A percentile compares a stretch with the other conserved stretches of the same genome.
Conservation (phyloP, 2,113 vertebrate species). For the Ceyx melanurus region DNA sequence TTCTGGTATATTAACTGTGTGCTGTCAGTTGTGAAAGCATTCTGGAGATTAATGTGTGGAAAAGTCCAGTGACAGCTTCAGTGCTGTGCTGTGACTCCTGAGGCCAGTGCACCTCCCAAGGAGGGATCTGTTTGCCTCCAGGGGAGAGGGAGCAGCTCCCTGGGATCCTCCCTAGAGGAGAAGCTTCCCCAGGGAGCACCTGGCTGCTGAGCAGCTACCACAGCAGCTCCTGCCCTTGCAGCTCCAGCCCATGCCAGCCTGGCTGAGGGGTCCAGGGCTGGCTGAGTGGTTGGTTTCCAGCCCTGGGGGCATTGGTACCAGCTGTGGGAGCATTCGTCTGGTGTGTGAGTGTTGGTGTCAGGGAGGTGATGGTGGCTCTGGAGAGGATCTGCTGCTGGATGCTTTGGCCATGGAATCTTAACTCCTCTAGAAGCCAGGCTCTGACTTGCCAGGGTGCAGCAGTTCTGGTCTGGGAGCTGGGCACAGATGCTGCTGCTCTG, state of each 20-base stretch:
- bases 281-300: neutral
- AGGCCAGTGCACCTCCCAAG: neutral
- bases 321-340: neutral
- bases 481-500: neutral
- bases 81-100: neutral
- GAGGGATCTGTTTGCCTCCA: neutral
- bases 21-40: neutral
- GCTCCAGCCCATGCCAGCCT: neutral
- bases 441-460: neutral
- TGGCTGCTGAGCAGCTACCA: neutral
- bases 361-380: neutral
- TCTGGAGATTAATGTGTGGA: neutral
- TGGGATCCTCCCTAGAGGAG: neutral
- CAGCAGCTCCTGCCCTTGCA: neutral
- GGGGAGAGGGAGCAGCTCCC: neutral
- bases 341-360: rapidly evolving
- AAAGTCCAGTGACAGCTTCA: neutral
- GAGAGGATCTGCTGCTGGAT: neutral
- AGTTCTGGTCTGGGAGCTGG: neutral
- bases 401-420: neutral
- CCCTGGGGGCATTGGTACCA: neutral
- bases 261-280: rapidly evolving
- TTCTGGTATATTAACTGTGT: neutral
- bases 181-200: neutral
- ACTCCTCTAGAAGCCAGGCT: rapidly evolving